These are phyloP conservation scores for Frankliniella fusca DNA, from an alignment of 2,888 invertebrate species.

Conservation along the genomic window DNA sequence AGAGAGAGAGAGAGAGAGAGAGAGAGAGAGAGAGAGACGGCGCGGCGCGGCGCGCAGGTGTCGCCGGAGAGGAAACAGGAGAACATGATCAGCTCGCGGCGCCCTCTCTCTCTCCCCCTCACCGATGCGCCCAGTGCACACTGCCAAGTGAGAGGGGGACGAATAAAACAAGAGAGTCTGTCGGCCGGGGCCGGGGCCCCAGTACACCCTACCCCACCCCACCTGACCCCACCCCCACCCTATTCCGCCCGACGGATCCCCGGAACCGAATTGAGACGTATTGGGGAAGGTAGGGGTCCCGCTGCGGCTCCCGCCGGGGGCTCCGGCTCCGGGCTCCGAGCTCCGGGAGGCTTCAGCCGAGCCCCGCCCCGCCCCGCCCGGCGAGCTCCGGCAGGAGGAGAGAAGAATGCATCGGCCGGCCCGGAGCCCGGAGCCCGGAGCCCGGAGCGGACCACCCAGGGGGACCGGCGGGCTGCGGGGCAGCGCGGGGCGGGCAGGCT, in stretches of 20 bases:
- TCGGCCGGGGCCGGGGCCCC: not conserved
- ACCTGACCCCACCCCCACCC: not conserved
- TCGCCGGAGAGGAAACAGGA: no score
- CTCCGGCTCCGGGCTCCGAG: not conserved
- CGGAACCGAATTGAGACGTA: slow-evolving; percentile 22
- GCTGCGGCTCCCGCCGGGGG: not conserved
- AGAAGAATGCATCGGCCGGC: slow-evolving; percentile 15
- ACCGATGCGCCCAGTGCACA: no score
- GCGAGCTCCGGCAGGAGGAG: not conserved
- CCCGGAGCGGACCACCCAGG: not conserved
- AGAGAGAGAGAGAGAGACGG: no score
- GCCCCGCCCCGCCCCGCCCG: not conserved
- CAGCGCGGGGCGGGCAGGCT: not conserved
- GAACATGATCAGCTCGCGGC: no score
- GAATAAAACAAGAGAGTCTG: no score
- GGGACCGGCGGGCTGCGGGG: not conserved
- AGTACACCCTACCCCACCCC: not conserved
- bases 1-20: no score
- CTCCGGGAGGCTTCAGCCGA: not conserved
- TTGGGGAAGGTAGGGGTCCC: slow-evolving; percentile 9
- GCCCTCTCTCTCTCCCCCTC: no score
- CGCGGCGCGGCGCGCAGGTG: no score
- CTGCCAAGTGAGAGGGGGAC: no score
- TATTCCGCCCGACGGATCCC: not conserved
- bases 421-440: not conserved